These are phyloP conservation scores for Acromyrmex echinatior DNA, from an alignment of 1,140 invertebrate genomes.

Conservation along the genomic window DNA sequence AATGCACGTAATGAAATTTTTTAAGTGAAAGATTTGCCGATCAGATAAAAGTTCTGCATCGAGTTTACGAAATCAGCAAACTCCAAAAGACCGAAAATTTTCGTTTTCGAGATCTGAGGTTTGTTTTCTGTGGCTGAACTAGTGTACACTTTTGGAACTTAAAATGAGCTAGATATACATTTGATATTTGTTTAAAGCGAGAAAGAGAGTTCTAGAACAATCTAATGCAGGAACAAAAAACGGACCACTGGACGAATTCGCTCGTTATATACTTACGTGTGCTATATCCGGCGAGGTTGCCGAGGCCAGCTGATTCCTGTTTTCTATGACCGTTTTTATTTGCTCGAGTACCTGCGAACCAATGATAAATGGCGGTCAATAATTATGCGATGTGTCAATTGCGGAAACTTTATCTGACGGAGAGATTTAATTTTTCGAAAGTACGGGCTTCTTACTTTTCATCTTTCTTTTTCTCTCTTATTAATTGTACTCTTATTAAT, in stretches of 20 bases:
- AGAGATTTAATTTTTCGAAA: conserved; percentile 6
- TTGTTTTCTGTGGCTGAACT: too few relatives aligned
- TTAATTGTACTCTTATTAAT: background rate
- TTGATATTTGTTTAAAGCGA: too few relatives aligned
- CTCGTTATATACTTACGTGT: conserved; percentile 77
- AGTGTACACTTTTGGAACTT: too few relatives aligned
- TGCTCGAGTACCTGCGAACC: conserved; percentile 84
- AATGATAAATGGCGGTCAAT: conserved; percentile 26
- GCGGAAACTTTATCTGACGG: background rate
- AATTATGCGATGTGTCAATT: conserved; percentile 58
- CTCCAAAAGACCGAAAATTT: background rate
- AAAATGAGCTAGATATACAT: too few relatives aligned
- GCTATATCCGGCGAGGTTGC: conserved; percentile 75
- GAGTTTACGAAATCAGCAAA: background rate
- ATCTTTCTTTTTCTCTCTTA: background rate
- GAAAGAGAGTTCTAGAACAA: too few relatives aligned
- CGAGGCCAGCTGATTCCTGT: conserved; percentile 83
- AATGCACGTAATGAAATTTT: background rate
- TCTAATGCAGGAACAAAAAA: too few relatives aligned
- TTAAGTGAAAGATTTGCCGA: background rate
- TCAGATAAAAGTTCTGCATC: background rate
- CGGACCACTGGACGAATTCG: background rate
- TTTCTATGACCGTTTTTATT: conserved; percentile 86
- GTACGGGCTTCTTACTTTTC: background rate
- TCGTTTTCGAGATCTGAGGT: background rate